phyloP scores from a whole-genome alignment of 2,113 vertebrate genomes.

The Sakesphorus luctuosus region DNA sequence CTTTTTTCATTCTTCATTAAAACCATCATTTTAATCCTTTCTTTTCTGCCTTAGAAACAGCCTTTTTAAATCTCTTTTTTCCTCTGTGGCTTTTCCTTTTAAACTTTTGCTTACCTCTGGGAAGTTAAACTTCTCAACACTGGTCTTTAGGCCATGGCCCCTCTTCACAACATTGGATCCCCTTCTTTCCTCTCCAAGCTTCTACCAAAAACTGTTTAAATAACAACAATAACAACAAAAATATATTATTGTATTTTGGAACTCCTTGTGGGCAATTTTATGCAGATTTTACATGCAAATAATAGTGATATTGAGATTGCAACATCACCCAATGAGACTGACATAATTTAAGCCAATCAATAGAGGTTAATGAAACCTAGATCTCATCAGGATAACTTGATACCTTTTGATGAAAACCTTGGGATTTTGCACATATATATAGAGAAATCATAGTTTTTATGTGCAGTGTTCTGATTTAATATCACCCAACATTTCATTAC shows the following conservation, averaged over 20 bases:
- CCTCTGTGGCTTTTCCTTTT: background rate
- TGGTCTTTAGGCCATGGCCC: background rate
- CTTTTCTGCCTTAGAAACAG: background rate
- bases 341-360: constrained; percentile 20
- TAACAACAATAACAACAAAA: background rate
- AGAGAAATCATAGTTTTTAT: background rate
- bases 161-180: background rate
- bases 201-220: background rate
- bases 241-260: background rate
- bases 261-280: background rate
- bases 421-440: background rate
- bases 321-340: background rate
- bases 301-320: background rate
- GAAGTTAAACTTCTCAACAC: background rate
- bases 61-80: background rate
- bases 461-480: constrained; percentile 1
- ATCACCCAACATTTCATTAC: background rate
- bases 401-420: constrained; percentile 16
- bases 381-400: background rate
- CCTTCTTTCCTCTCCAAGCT: background rate
- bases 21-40: background rate
- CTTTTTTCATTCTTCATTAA: background rate
- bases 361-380: constrained; percentile 24
- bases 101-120: background rate
- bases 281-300: background rate